These are phyloP conservation scores for Peromyscus melanophrys DNA, from an alignment of 2,797 vertebrate genomes.

Conservation along the genomic window DNA sequence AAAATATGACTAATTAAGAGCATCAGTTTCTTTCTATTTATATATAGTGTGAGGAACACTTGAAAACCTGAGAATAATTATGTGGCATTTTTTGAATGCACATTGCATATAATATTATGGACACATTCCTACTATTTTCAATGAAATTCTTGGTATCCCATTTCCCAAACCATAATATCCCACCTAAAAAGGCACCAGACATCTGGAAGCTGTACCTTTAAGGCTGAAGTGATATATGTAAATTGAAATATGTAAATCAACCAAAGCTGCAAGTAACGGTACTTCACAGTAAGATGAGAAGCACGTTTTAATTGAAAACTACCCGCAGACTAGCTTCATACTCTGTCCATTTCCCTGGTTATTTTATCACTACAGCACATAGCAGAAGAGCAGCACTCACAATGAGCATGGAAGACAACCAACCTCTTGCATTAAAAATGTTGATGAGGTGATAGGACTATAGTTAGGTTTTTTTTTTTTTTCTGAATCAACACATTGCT, in stretches of 20 bases:
- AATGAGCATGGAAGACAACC: not conserved
- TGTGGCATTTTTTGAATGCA: not conserved
- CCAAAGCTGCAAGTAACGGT: constrained; percentile 35
- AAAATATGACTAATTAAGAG: constrained; percentile 20
- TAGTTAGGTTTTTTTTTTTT: no score
- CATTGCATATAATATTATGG: not conserved
- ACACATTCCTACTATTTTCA: constrained; percentile 61
- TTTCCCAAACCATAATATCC: constrained; percentile 50
- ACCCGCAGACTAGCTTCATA: not conserved
- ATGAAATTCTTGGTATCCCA: constrained; percentile 1
- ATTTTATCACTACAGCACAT: constrained; percentile 23
- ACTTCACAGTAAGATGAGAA: constrained; percentile 53
- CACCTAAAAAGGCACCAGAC: constrained; percentile 38
- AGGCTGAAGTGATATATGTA: constrained; percentile 53
- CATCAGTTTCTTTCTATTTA: constrained; percentile 36
- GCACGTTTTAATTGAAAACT: constrained; percentile 63
- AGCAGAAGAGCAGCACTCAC: not conserved
- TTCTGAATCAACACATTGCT: not conserved
- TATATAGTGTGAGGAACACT: constrained; percentile 23
- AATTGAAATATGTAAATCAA: constrained; percentile 70
- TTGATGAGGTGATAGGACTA: not conserved
- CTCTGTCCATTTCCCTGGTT: constrained; percentile 5
- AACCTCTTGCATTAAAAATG: constrained; percentile 40
- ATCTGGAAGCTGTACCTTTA: constrained; percentile 8
- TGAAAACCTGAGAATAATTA: constrained; percentile 48